Conservation (phyloP, 2,113 vertebrate genomes). For the Helogale parvula region DNA sequence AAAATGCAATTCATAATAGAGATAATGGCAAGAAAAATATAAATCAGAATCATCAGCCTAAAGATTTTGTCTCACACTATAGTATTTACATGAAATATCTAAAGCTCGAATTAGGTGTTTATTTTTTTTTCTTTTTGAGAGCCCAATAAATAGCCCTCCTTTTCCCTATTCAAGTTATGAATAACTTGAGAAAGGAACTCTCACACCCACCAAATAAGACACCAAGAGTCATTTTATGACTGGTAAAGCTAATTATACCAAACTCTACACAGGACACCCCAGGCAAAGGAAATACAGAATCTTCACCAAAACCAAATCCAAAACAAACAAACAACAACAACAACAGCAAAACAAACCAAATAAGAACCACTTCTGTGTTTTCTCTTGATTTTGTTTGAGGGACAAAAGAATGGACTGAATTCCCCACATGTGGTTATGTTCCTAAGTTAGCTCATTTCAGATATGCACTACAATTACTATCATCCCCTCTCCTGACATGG, state of each 20-base stretch:
- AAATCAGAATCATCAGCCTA: neutral
- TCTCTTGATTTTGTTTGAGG: neutral
- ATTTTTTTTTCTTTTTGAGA: neutral
- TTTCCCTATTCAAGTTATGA: neutral
- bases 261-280: neutral
- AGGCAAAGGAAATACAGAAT: neutral
- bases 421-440: neutral
- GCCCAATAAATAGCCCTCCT: neutral
- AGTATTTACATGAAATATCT: neutral
- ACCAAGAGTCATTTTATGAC: neutral
- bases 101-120: neutral
- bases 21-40: neutral
- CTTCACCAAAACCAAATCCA: neutral
- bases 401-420: neutral
- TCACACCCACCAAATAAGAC: neutral
- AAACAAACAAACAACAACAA: too few relatives aligned
- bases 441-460: neutral
- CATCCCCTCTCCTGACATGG: neutral
- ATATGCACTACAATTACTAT: neutral
- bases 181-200: conserved; percentile 18
- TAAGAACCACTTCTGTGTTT: neutral
- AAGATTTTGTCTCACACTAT: neutral
- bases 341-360: neutral
- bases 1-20: neutral
- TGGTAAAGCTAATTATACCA: neutral